These are phyloP conservation scores for Etheostoma perlongum DNA, from an alignment of 2,797 vertebrate genomes.

Conservation along the genomic window DNA sequence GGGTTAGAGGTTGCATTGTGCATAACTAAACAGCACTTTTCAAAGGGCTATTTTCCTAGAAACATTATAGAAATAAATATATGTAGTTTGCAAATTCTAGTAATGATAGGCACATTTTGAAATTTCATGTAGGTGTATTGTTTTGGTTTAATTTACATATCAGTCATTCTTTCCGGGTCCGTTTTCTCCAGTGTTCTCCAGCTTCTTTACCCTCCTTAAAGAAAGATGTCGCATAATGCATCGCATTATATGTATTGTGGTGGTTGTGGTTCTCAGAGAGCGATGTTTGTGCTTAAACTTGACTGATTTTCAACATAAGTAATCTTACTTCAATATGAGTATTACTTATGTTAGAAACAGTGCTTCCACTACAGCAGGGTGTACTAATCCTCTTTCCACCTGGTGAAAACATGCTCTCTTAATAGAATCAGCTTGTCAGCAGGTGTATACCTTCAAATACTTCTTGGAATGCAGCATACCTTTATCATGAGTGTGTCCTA, in stretches of 20 bases:
- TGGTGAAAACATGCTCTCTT: constrained; percentile 11
- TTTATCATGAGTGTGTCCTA: constrained; percentile 22
- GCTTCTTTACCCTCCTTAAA: constrained; percentile 10
- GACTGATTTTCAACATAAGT: neutral
- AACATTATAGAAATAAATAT: constrained; percentile 23
- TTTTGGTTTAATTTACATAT: neutral
- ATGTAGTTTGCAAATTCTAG: constrained; percentile 23
- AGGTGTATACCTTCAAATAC: constrained; percentile 25
- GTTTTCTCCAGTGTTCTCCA: neutral
- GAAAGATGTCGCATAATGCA: neutral
- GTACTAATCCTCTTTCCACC: constrained; percentile 1
- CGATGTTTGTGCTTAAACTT: neutral
- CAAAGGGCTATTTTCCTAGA: constrained; percentile 36
- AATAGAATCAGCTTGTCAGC: constrained; percentile 40
- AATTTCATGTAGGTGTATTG: neutral
- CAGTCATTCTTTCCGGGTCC: neutral
- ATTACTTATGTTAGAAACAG: neutral
- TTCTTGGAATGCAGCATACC: constrained; percentile 10
- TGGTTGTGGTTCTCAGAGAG: neutral
- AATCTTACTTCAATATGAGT: neutral
- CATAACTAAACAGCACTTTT: constrained; percentile 47
- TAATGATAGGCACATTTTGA: constrained; percentile 30
- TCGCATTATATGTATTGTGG: neutral
- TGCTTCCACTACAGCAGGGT: neutral
- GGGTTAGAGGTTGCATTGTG: constrained; percentile 68